Conservation (phyloP, 1,140 invertebrate genomes). For the Papilio helenus region DNA sequence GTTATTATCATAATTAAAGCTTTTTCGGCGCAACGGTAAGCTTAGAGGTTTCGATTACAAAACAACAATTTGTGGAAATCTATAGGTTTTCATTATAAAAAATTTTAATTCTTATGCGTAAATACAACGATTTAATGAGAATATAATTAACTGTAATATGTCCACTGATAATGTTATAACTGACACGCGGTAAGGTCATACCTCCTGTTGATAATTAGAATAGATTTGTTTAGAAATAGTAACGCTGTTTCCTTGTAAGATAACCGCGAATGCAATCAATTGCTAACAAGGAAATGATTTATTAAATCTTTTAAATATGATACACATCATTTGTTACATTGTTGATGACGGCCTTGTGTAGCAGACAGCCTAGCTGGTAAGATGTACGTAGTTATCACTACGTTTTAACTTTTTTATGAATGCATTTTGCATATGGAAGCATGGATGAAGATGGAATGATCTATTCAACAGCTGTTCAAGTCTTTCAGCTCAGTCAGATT, state of each 20-base stretch:
- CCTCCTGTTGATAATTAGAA: conserved; percentile 29
- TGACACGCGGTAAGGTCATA: conserved; percentile 18
- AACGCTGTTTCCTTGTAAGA: conserved; percentile 19
- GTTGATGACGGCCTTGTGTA: neutral
- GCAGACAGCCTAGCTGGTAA: neutral
- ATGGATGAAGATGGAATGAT: neutral
- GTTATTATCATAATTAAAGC: too few species aligned
- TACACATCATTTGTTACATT: neutral
- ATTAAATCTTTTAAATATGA: neutral
- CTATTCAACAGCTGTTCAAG: neutral
- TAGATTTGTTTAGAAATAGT: conserved; percentile 36
- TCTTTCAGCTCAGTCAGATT: neutral
- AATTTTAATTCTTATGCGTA: neutral
- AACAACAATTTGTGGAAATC: neutral
- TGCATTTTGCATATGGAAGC: neutral
- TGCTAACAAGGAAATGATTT: neutral
- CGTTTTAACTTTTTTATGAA: neutral
- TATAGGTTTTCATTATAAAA: neutral
- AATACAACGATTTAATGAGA: neutral
- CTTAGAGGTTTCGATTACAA: neutral
- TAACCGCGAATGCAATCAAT: conserved; percentile 5
- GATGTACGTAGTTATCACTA: neutral
- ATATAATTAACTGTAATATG: neutral
- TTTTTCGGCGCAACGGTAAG: too few species aligned
- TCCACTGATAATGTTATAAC: neutral